Base-by-base conservation (phyloP, 2,797 vertebrate genomes). In the Brachyalestes nurse region DNA sequence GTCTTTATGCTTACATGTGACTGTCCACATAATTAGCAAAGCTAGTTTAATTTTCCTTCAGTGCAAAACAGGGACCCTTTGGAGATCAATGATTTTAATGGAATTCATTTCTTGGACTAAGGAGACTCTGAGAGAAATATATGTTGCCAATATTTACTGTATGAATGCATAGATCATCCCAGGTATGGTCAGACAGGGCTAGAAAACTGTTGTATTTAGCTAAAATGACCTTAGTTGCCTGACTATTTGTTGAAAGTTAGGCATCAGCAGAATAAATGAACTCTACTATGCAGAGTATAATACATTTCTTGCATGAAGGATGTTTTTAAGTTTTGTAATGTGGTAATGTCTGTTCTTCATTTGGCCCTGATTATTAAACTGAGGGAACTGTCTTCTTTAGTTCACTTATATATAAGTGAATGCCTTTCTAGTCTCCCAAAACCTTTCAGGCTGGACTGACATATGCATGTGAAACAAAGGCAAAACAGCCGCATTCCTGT, bases 1-100 rank as follows among this genome's bases (percentile, higher is more conserved):
- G 60, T 83, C 47, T 78, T 84, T 70, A 66, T 74, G n/a, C 81
- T 47, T 12, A 81, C 85, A 88, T 88, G 86, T 83, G 64, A 82
- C 70, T 80, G 65, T n/a, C 34, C n/a, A 55, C 62, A 51, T 57
- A 77, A 76, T 80, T 10, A 61, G 34, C 25, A 66, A 25, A 49
- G 21, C n/a, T 47, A 19, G 28, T 69, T 40, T n/a, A 17, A 49
- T 74, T 60, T 72, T 53, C 1, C 40, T 28, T 5, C 14, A 1
- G 40, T 40, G 10, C 38, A 75, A 61, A 21, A 70, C 10, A 34
- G 17, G 19, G 4, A 61, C 23, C 7, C 42, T 34, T 25, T 78
- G 9, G 34, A 45, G 42, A 45, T 55, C 5, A 7, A 51, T 57
- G 23, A 0, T 5, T 34, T 60, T 19, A 17, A 51, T 57, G 16